Evolutionary conservation across 1,140 invertebrate genomes (phyloP).

Genomic region (Drosophila neocordata): DNA sequence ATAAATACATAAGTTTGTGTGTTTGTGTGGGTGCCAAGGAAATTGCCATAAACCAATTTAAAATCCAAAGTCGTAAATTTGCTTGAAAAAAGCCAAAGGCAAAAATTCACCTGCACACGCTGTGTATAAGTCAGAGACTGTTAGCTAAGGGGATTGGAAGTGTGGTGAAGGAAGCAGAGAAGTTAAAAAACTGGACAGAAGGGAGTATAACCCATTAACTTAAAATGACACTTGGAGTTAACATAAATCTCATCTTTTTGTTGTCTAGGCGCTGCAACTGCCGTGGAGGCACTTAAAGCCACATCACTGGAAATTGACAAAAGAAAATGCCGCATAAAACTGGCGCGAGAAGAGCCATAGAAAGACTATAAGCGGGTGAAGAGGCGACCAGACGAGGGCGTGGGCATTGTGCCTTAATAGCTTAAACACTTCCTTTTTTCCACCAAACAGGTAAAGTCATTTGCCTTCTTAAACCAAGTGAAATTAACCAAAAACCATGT

Average conservation of each 20-base stretch:
- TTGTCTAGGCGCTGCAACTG: slow-evolving; percentile 14
- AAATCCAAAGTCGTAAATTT: slow-evolving; percentile 64
- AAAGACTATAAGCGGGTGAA: slow-evolving; percentile 19
- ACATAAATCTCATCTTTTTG: slow-evolving; percentile 66
- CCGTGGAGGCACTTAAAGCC: slow-evolving; percentile 46
- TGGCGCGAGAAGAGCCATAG: not conserved
- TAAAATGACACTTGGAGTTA: slow-evolving; percentile 68
- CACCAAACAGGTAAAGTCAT: slow-evolving; percentile 49
- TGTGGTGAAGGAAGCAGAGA: no score
- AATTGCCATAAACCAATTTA: slow-evolving; percentile 73
- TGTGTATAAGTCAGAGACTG: not conserved
- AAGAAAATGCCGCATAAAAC: slow-evolving; percentile 41
- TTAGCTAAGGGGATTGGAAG: not conserved
- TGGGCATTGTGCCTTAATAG: slow-evolving; percentile 61
- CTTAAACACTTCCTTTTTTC: slow-evolving; percentile 39
- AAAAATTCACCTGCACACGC: slow-evolving; percentile 69
- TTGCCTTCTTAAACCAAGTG: slow-evolving; percentile 55
- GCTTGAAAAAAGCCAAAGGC: slow-evolving; percentile 10
- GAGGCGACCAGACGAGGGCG: slow-evolving; percentile 25
- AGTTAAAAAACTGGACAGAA: slow-evolving; percentile 29
- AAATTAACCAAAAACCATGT: slow-evolving; percentile 67
- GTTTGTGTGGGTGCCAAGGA: slow-evolving; percentile 38
- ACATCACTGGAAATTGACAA: slow-evolving; percentile 74
- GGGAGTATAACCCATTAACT: slow-evolving; percentile 71
- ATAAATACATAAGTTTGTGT: not conserved